A percentile compares a stretch with the other conserved stretches of the same genome.
Evolutionary conservation across 1,140 invertebrate genomes (phyloP).

Genomic region (Drosophila setifemur): DNA sequence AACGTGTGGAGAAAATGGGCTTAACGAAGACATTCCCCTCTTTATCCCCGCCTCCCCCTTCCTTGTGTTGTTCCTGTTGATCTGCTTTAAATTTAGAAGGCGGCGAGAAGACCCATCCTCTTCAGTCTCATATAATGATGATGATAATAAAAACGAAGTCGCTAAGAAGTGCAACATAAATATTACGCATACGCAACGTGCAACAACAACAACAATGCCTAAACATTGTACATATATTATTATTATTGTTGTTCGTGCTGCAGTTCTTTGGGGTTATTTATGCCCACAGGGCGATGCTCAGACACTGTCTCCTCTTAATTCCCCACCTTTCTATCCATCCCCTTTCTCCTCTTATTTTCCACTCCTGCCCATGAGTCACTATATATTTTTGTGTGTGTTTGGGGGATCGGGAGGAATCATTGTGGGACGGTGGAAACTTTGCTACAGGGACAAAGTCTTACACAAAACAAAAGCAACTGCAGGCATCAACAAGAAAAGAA

Average conservation of each 20-base stretch:
- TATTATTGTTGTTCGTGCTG: constrained; percentile 36
- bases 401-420: constrained; percentile 41
- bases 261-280: constrained; percentile 55
- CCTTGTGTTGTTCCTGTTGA: constrained; percentile 27
- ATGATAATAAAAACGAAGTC: constrained; percentile 76
- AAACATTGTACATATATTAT: constrained; percentile 6
- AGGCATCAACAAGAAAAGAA: constrained; percentile 19
- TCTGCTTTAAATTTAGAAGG: constrained; percentile 64
- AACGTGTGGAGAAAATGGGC: too few relatives aligned
- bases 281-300: constrained; percentile 42
- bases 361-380: constrained; percentile 29
- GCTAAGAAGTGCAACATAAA: constrained; percentile 76
- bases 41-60: constrained; percentile 2
- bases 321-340: background rate
- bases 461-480: constrained; percentile 58
- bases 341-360: background rate
- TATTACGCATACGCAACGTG: constrained; percentile 74
- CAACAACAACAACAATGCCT: constrained; percentile 20
- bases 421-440: constrained; percentile 70
- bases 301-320: constrained; percentile 22
- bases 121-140: background rate
- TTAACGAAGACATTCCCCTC: constrained; percentile 14
- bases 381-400: constrained; percentile 30
- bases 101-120: background rate
- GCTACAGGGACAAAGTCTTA: constrained; percentile 56